A percentile compares a stretch with the other conserved stretches of the same genome.
These are phyloP conservation scores for Drosophila pallidifrons DNA, from an alignment of 1,140 invertebrate genomes.

Conservation along the genomic window DNA sequence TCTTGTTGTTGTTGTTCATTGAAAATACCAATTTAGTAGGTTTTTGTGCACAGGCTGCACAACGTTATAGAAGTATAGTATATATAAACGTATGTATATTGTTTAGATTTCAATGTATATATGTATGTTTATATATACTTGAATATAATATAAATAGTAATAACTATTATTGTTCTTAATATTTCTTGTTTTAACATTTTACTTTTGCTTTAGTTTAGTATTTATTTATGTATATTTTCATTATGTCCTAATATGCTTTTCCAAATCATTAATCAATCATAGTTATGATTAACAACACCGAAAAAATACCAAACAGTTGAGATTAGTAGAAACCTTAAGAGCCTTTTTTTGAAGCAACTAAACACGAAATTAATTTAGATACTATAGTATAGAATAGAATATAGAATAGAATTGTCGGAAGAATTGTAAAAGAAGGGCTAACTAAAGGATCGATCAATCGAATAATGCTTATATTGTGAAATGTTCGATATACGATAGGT, in stretches of 20 bases:
- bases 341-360: constrained; percentile 37
- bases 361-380: constrained; percentile 25
- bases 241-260: constrained; percentile 73
- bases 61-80: constrained; percentile 53
- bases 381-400: neutral
- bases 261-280: constrained; percentile 48
- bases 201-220: constrained; percentile 66
- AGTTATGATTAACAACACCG: constrained; percentile 30
- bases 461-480: constrained; percentile 46
- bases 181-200: constrained; percentile 71
- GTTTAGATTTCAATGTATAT: constrained; percentile 64
- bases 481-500: constrained; percentile 61
- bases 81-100: constrained; percentile 67
- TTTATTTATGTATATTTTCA: constrained; percentile 67
- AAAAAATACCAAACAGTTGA: constrained; percentile 39
- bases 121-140: constrained; percentile 65
- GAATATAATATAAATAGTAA: constrained; percentile 85
- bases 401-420: constrained; percentile 2
- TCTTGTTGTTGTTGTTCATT: constrained; percentile 37
- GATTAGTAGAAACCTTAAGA: constrained; percentile 69
- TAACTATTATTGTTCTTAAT: constrained; percentile 85
- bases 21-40: constrained; percentile 65
- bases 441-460: constrained; percentile 33
- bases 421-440: constrained; percentile 9
- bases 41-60: constrained; percentile 64